Base-by-base conservation (phyloP, 2,888 invertebrate genomes). In the Caprella mutica region DNA sequence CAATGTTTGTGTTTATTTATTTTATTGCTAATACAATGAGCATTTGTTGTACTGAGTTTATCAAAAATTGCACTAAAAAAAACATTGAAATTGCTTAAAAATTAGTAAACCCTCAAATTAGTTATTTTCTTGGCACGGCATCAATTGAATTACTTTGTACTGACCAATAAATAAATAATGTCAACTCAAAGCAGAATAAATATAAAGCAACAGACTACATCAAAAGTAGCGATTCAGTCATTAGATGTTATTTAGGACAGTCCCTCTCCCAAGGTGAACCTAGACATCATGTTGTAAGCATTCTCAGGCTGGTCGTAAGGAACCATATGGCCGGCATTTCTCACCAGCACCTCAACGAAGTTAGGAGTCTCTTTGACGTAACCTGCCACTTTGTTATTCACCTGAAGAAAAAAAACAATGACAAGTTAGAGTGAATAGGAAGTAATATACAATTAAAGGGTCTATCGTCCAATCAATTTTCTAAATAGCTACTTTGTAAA, bases 311-410 rank as follows among this genome's bases (percentile, higher is more conserved):
- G 85, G 73, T 87, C 86, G 29, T 77, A 76, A 0, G 86, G 85
- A 8, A 85, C 84, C 83, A 87, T 84, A 68, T 88, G 88, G 0
- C 89, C 88, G 12, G 87, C 85, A 72, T 84, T 79, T 59, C 86
- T 76, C 0, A 87, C 81, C 72, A 87, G 71, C 2, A 86, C 78
- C 71, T 86, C 85, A 0, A 82, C 80, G 52, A 88, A 73, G 69
- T 83, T 82, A 0, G 82, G 82, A 5, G 80, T 82, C 65, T 79
- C 77, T 70, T 83, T 85, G 0, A 79, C 81, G 73, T 85, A 88
- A 0, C 87, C 87, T 1, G 86, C 87, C 8, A 87, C 72, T 0
- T 74, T 75, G 75, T 81, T 5, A 42, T 66, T 66, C 6, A 85
- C 64, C 48, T 48, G 48, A 5, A 40, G 8, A 17, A n/a, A 8